A percentile compares a stretch with the other conserved stretches of the same genome.
phyloP scores from a whole-genome alignment of 1,140 invertebrate species.

The Cataglyphis hispanica region DNA sequence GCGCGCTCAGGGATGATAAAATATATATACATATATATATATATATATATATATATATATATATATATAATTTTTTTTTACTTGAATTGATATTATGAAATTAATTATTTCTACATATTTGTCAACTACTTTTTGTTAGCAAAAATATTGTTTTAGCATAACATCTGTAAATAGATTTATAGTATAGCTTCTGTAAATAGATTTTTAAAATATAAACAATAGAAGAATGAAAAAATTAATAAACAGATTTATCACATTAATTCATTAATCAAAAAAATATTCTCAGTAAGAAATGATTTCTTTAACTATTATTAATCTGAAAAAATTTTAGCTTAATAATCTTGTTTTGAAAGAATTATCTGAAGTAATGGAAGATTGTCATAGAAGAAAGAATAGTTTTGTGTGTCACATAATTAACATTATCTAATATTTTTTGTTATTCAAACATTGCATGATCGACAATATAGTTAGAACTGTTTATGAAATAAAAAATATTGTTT shows the following conservation, averaged over 20 bases:
- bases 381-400: not conserved
- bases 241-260: not conserved
- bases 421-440: slow-evolving; percentile 23
- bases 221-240: not conserved
- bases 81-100: not conserved
- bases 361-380: not conserved
- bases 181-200: not conserved
- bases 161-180: not conserved
- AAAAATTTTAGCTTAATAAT: not conserved
- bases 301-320: not conserved
- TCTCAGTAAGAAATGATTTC: not conserved
- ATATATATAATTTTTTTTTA: slow-evolving; percentile 11
- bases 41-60: too few relatives aligned
- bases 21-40: too few relatives aligned
- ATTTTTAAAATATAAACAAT: not conserved
- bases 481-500: not conserved
- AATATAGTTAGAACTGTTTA: not conserved
- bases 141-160: not conserved
- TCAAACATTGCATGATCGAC: not conserved
- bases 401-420: not conserved
- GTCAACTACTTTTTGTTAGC: not conserved
- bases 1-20: too few relatives aligned
- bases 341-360: not conserved
- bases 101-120: not conserved
- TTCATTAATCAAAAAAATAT: not conserved